Conservation (phyloP, 2,888 invertebrate genomes). For the Lamellibrachia satsuma region DNA sequence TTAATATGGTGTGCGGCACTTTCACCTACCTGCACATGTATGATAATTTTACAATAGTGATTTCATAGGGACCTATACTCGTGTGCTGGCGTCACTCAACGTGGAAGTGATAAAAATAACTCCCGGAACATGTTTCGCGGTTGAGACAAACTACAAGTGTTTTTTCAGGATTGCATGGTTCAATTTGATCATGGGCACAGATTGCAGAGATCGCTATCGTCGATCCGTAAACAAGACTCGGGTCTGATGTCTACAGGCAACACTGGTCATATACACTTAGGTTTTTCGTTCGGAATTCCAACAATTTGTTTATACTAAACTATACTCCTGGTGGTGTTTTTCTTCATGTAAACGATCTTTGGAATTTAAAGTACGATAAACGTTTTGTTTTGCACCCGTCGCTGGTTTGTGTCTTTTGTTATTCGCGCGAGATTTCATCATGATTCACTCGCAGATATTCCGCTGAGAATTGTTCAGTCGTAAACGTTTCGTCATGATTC, state of each 20-base stretch:
- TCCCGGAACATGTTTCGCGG: neutral
- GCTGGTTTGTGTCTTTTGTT: neutral
- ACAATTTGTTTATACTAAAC: constrained; percentile 7
- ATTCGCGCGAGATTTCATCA: neutral
- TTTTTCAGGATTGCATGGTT: neutral
- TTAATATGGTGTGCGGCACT: neutral
- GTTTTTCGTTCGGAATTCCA: neutral
- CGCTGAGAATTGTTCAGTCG: neutral
- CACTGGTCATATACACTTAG: neutral
- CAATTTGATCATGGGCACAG: neutral
- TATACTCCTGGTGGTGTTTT: neutral
- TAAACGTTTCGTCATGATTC: too few relatives aligned
- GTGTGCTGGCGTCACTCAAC: neutral
- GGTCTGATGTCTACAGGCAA: neutral
- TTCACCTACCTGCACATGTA: neutral
- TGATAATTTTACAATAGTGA: neutral
- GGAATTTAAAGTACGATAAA: neutral
- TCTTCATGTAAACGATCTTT: neutral
- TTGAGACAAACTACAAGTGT: neutral
- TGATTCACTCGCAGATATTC: neutral
- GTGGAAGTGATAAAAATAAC: neutral
- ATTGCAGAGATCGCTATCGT: neutral
- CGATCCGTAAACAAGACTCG: neutral
- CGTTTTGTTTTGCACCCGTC: neutral
- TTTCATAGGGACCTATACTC: neutral